phyloP scores from a whole-genome alignment of 2,113 vertebrate genomes.

The Hiodon tergisus region DNA sequence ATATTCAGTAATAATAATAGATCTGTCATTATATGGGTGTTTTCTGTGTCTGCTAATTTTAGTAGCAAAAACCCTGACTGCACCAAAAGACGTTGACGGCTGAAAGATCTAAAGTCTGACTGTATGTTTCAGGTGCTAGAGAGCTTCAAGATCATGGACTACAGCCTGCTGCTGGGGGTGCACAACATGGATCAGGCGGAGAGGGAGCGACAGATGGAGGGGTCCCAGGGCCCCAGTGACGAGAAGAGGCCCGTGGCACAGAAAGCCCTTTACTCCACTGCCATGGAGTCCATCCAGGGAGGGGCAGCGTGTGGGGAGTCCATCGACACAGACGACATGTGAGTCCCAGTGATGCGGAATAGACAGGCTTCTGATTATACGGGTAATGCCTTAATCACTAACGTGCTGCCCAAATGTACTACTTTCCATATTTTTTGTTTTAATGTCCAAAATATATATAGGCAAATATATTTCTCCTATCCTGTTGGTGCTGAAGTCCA shows the following conservation, averaged over 20 bases:
- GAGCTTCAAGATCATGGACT: slow-evolving; percentile 99
- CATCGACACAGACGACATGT: slow-evolving; percentile 90
- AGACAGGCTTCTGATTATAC: too few relatives aligned
- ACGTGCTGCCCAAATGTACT: too few relatives aligned
- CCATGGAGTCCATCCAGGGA: slow-evolving; percentile 98
- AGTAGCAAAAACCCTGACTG: not conserved
- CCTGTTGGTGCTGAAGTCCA: too few relatives aligned
- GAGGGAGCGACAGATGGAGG: slow-evolving; percentile 74
- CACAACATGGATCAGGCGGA: slow-evolving; percentile 89
- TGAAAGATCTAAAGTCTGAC: not conserved
- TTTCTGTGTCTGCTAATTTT: too few relatives aligned
- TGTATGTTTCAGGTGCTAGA: slow-evolving; percentile 76
- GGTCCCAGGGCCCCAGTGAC: slow-evolving; percentile 70
- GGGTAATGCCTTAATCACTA: too few relatives aligned
- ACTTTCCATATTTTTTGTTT: not conserved
- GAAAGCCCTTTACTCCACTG: slow-evolving; percentile 89
- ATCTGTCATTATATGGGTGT: too few relatives aligned
- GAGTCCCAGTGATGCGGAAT: slow-evolving; percentile 27
- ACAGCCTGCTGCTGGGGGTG: slow-evolving; percentile 89
- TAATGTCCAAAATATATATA: not conserved
- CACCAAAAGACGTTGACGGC: not conserved
- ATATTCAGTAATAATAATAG: too few relatives aligned
- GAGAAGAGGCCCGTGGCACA: slow-evolving; percentile 82
- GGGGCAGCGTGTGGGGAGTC: slow-evolving; percentile 79
- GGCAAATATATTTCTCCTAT: too few relatives aligned